Percentiles rank a stretch among this genome's conserved stretches.
Evolutionary conservation across 2,888 invertebrate species (phyloP).

Genomic region (Phytoseiulus persimilis): DNA sequence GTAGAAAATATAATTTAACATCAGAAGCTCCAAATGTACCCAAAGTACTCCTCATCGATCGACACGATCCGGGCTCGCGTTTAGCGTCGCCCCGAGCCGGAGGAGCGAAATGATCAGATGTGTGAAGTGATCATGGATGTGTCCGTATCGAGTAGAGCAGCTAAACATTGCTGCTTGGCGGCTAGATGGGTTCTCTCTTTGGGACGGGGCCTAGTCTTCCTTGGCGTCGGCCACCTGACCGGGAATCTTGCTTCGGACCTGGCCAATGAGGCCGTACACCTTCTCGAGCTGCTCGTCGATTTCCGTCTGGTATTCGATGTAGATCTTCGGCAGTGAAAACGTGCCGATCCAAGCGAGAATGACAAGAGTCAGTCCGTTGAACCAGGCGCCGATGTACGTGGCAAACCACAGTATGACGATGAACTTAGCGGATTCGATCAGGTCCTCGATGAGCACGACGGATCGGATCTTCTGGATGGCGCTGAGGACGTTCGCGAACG

Average conservation of each 20-base stretch:
- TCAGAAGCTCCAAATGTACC: neutral
- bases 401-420: slow-evolving; percentile 88
- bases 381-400: slow-evolving; percentile 95
- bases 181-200: neutral
- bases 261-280: slow-evolving; percentile 49
- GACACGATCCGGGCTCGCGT: neutral
- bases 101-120: neutral
- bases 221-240: slow-evolving; percentile 22
- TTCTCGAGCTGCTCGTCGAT: slow-evolving; percentile 82
- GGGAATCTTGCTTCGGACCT: slow-evolving; percentile 38
- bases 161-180: neutral
- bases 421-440: slow-evolving; percentile 78
- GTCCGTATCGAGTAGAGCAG: neutral
- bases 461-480: slow-evolving; percentile 73
- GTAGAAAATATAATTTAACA: neutral
- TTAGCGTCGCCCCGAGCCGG: neutral
- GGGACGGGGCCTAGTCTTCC: slow-evolving; percentile 12
- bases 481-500: slow-evolving; percentile 77
- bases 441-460: slow-evolving; percentile 89
- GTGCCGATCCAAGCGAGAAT: slow-evolving; percentile 66
- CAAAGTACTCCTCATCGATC: neutral
- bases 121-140: neutral
- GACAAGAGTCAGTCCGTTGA: slow-evolving; percentile 96
- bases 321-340: slow-evolving; percentile 81
- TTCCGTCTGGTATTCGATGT: slow-evolving; percentile 85